Percentiles rank a stretch among this genome's conserved stretches.
Evolutionary conservation across 2,888 invertebrate species (phyloP).

Genomic region (Hemithea aestivaria): DNA sequence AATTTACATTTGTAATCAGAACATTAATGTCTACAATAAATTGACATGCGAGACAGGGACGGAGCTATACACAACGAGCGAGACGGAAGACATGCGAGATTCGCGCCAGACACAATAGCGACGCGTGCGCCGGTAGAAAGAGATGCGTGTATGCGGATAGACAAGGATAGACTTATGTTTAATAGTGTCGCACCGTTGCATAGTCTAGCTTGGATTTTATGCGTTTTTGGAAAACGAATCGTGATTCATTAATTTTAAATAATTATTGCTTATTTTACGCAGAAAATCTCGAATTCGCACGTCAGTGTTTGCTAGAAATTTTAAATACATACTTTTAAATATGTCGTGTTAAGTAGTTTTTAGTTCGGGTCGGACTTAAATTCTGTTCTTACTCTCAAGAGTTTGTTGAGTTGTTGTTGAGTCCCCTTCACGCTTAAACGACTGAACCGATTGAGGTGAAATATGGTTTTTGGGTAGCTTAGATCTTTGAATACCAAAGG

Average conservation of each 20-base stretch:
- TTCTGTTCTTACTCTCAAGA: too few species aligned
- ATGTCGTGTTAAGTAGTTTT: too few species aligned
- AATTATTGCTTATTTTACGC: slow-evolving; percentile 21
- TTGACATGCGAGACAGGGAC: slow-evolving; percentile 66
- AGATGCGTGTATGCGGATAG: slow-evolving; percentile 45
- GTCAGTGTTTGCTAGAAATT: too few species aligned
- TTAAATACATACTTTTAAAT: too few species aligned
- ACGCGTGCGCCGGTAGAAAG: slow-evolving; percentile 63
- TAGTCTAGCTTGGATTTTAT: slow-evolving; percentile 67
- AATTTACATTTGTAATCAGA: slow-evolving; percentile 78
- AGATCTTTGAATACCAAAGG: too few species aligned
- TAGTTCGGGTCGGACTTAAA: too few species aligned
- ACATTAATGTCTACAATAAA: slow-evolving; percentile 77
- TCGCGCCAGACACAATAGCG: slow-evolving; percentile 71
- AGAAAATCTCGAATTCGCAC: too few species aligned
- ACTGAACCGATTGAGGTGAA: too few species aligned
- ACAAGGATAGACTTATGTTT: slow-evolving; percentile 42
- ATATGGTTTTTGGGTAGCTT: too few species aligned
- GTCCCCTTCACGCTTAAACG: too few species aligned
- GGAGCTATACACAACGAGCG: slow-evolving; percentile 49
- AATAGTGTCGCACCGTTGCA: slow-evolving; percentile 47
- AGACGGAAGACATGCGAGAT: slow-evolving; percentile 47
- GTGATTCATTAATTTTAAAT: slow-evolving; percentile 70
- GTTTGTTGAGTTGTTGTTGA: too few species aligned
- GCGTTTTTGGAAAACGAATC: slow-evolving; percentile 73